phyloP scores from a whole-genome alignment of 2,113 vertebrate genomes.

The Halichoerus grypus region DNA sequence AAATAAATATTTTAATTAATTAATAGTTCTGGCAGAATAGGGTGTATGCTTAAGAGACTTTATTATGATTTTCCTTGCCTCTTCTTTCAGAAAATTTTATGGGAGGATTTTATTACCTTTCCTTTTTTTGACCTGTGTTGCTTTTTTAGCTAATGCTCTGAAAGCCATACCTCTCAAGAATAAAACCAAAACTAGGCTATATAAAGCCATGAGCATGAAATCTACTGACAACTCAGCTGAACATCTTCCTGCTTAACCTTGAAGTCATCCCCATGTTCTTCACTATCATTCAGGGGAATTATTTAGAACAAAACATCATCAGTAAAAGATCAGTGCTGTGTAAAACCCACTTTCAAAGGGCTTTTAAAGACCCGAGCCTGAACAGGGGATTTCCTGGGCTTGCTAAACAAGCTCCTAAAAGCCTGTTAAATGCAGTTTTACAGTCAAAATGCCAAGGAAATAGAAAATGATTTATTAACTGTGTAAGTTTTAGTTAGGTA shows the following conservation, averaged over 20 bases:
- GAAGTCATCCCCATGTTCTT: conserved; percentile 20
- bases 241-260: conserved; percentile 30
- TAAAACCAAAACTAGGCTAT: conserved; percentile 43
- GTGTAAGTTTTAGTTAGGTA: background rate
- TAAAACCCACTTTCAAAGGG: conserved; percentile 59
- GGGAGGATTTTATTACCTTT: conserved; percentile 39
- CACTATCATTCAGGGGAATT: background rate
- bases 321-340: conserved; percentile 46
- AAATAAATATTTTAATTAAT: conserved; percentile 28
- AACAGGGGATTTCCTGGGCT: conserved; percentile 10
- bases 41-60: conserved; percentile 18
- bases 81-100: conserved; percentile 51
- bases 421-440: conserved; percentile 53
- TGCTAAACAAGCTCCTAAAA: conserved; percentile 59
- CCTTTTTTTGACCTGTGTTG: conserved; percentile 35
- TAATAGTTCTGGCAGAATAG: conserved; percentile 31
- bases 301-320: conserved; percentile 53
- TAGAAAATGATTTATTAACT: conserved; percentile 42
- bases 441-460: conserved; percentile 57
- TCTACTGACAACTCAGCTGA: conserved; percentile 5
- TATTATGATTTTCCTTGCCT: conserved; percentile 31
- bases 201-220: conserved; percentile 39
- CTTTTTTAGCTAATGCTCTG: conserved; percentile 59
- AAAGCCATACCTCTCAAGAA: conserved; percentile 55
- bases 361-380: conserved; percentile 49